Evolutionary conservation across 2,888 invertebrate genomes (phyloP).

Genomic region (Ophion ellenae): DNA sequence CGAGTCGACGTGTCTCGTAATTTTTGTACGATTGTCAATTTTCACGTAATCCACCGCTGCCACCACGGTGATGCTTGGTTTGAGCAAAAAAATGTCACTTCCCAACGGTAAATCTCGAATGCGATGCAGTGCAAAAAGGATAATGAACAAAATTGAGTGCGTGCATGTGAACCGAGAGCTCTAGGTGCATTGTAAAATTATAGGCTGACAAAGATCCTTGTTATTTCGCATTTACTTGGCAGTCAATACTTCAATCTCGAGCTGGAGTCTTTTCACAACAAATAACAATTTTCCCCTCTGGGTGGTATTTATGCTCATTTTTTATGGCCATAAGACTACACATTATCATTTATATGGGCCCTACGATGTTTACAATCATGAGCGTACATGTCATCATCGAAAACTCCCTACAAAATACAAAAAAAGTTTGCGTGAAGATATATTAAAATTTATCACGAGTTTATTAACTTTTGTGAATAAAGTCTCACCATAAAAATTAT

Average conservation of each 20-base stretch:
- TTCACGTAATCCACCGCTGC: constrained; percentile 33
- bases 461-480: too few species aligned
- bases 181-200: background rate
- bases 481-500: too few species aligned
- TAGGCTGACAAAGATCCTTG: constrained; percentile 2
- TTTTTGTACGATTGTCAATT: constrained; percentile 26
- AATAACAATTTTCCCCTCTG: background rate
- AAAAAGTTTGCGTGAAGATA: too few species aligned
- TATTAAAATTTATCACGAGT: too few species aligned
- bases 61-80: constrained; percentile 29
- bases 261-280: background rate
- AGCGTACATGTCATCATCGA: too few species aligned
- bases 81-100: background rate
- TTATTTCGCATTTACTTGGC: background rate
- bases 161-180: background rate
- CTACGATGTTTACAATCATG: too few species aligned
- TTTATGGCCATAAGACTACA: background rate
- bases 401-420: too few species aligned
- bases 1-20: constrained; percentile 17
- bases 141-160: background rate
- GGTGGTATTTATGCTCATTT: background rate
- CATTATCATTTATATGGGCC: too few species aligned
- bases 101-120: constrained; percentile 10
- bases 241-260: background rate
- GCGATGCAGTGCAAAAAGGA: background rate